These are phyloP conservation scores for Troilus luridus DNA, from an alignment of 2,888 invertebrate species.

Conservation along the genomic window DNA sequence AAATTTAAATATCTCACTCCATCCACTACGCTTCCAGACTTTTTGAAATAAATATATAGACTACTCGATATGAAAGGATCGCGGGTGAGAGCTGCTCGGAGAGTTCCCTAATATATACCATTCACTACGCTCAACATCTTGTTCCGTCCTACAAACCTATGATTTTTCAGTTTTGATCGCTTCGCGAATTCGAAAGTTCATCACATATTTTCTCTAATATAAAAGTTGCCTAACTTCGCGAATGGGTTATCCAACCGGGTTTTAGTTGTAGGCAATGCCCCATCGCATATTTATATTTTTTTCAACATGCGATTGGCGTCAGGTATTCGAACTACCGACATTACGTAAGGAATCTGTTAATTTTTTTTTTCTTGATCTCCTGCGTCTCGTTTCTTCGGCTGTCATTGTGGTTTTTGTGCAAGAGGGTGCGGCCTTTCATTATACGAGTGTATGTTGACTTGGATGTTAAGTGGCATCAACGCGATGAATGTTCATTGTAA, in stretches of 20 bases:
- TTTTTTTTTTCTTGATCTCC: background rate
- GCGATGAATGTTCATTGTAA: background rate
- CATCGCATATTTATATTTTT: conserved; percentile 10
- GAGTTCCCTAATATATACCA: background rate
- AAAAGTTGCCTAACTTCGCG: background rate
- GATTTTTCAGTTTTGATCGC: background rate
- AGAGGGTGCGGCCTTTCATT: background rate
- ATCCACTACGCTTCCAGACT: background rate
- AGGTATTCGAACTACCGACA: conserved; percentile 3
- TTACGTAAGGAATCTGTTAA: conserved; percentile 1
- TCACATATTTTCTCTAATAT: conserved; percentile 1
- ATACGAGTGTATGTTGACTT: background rate
- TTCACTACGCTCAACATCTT: background rate
- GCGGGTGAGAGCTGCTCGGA: background rate
- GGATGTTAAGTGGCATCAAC: background rate
- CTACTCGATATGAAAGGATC: background rate
- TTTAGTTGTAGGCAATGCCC: conserved; percentile 1
- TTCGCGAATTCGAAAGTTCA: conserved; percentile 28
- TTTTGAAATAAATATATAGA: background rate
- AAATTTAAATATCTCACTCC: too few relatives aligned
- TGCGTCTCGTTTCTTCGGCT: background rate
- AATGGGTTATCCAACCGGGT: background rate
- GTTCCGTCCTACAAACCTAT: background rate
- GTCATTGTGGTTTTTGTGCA: background rate
- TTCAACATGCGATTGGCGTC: background rate